Evolutionary conservation across 2,113 vertebrate species (phyloP), one percentile per base, ranked within the genome.

Genomic region (Siphamia tubifer): DNA sequence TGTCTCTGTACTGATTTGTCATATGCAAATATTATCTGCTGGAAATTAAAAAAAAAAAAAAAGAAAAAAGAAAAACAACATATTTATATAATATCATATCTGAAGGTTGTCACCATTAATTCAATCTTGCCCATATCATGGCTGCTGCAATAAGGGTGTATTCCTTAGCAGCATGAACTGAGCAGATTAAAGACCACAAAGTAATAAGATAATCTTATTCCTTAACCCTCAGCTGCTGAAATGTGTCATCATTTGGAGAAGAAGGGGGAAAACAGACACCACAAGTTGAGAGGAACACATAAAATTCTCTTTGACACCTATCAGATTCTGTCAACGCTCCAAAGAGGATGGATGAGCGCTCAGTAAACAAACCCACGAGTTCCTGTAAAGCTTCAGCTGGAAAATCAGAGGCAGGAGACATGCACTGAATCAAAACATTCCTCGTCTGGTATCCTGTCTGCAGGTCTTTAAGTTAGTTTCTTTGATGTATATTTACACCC

Each of bases 241-340:
- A 74, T 68, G 76, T 75, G 84, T 79, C 81, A 62, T 74, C 23
- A 27, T 45, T 57, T 38, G 27, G 21, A 43, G 52, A 47, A 21
- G 51, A 5, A 9, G 47, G n/a, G 7, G 3, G 10, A 10, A 65
- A 60, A 30, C 13, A 64, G 43, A 68, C 43, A 66, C 5, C 51
- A 72, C 24, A 70, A 66, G 65, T 71, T 45, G 58, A 87, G 81
- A 20, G 3, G 74, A 35, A 74, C 74, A 83, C 58, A 74, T 47
- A 34, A 80, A 83, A 88, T 78, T 73, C 53, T 57, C 58, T 74
- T 74, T 84, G 87, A 88, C 86, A 85, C 62, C 77, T 43, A 73
- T 87, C 79, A 79, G 68, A 74, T 70, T 56, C 34, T 34, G 79
- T 82, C 77, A 70, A 30, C 6, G 62, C 23, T 42, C 69, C 11